These are phyloP conservation scores for Orussus abietinus DNA, from an alignment of 1,140 invertebrate species.

Conservation along the genomic window DNA sequence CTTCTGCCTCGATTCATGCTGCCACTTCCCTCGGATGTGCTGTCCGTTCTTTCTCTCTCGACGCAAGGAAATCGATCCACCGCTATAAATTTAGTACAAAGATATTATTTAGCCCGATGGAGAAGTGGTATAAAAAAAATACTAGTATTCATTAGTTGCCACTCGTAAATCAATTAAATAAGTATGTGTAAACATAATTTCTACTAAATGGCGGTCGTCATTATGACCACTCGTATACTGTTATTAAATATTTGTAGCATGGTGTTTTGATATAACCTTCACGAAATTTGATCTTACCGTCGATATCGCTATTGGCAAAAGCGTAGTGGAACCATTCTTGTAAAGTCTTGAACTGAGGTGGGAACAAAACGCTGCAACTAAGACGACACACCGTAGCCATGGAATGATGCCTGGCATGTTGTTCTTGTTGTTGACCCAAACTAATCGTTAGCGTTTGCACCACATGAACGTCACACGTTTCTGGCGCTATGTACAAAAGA, in stretches of 20 bases:
- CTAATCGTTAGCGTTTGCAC: constrained; percentile 86
- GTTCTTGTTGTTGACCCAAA: constrained; percentile 68
- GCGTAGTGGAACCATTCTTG: constrained; percentile 97
- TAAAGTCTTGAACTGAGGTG: constrained; percentile 89
- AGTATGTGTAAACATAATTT: not conserved
- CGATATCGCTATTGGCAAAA: constrained; percentile 88
- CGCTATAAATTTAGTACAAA: constrained; percentile 53
- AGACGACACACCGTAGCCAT: constrained; percentile 92
- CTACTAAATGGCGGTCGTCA: not conserved
- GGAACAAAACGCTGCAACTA: constrained; percentile 86
- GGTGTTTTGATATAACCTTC: too few relatives aligned
- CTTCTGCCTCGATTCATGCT: constrained; percentile 46
- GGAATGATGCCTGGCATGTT: constrained; percentile 71
- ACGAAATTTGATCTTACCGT: too few relatives aligned
- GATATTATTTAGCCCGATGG: not conserved
- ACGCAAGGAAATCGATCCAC: constrained; percentile 86
- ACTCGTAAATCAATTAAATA: too few relatives aligned
- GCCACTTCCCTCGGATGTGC: constrained; percentile 33
- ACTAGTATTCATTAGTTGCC: too few relatives aligned
- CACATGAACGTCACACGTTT: constrained; percentile 63
- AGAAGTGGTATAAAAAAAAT: too few relatives aligned
- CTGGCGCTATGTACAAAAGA: constrained; percentile 34
- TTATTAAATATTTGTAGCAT: too few relatives aligned
- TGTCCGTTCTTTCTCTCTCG: constrained; percentile 64
- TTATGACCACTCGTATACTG: too few relatives aligned